These are phyloP conservation scores for Apis cerana DNA, from an alignment of 1,140 invertebrate genomes.

Conservation along the genomic window DNA sequence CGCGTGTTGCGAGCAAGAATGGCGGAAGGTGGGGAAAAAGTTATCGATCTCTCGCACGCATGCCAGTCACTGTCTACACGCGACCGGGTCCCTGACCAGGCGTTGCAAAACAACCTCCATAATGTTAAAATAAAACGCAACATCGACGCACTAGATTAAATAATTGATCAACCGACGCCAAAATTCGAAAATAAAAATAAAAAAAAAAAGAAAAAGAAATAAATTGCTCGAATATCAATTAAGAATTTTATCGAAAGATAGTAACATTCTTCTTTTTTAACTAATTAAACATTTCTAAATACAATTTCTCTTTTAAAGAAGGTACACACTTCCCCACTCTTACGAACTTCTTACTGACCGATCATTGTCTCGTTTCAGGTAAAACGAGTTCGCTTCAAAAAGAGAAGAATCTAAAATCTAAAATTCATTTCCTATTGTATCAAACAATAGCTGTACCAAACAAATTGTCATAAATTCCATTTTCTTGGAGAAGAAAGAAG, in stretches of 20 bases:
- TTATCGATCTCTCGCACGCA: conserved; percentile 58
- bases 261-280: no score
- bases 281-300: no score
- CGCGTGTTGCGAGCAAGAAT: conserved; percentile 18
- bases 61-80: conserved; percentile 46
- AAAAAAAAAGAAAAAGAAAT: neutral
- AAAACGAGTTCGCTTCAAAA: neutral
- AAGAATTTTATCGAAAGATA: no score
- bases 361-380: neutral
- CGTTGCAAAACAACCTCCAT: neutral
- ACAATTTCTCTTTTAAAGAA: no score
- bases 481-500: no score
- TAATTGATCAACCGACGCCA: neutral
- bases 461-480: neutral
- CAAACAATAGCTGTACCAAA: no score
- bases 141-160: neutral
- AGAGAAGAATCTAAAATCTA: no score
- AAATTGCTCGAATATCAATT: no score
- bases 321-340: no score
- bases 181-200: neutral
- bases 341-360: no score
- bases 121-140: neutral
- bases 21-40: conserved; percentile 13
- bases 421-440: neutral
- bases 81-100: conserved; percentile 6